Evolutionary conservation across 1,140 invertebrate species (phyloP), one percentile per base, ranked within the genome.

Genomic region (Megalonaias nervosa): DNA sequence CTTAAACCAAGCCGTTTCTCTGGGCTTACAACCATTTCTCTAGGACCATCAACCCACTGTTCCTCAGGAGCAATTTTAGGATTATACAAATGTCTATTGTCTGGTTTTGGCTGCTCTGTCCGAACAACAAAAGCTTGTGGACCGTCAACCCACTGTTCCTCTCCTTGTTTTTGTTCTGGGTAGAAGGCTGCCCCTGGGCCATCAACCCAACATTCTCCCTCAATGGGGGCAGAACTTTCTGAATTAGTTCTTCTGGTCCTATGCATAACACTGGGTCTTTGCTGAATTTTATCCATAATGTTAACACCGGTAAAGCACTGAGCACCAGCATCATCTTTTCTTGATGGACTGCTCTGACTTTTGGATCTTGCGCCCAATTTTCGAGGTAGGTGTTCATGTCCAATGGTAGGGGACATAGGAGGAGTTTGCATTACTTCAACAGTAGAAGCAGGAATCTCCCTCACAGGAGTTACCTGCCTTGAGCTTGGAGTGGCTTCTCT

Each of bases 201-300:
- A 91, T 99, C 97, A 71, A 99, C 96, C 97, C 97, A 99, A 86
- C 97, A 95, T 87, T 98, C 97, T 83, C 97, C 96, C 58, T 79
- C 80, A 64, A 55, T 66, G 61, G 75, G 66, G 15, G 70, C 68
- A 17, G 69, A 61, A 69, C 64, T 74, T 48, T 48, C 38, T 48
- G 38, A 48, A 48, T 48, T 11, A 48, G 72, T 71, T 14, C 76
- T 21, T 72, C 79, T 81, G 31, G 75, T 38, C 66, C 73, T 71
- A 48, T 48, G 38, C 38, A 48, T 11, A 55, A 68, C 13, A 67
- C 68, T 38, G 60, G 57, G 60, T 31, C 71, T 60, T 23, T 61
- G 62, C 71, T 57, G 62, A 15, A 58, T 62, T 70, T 78, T 78
- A 64, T 81, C 80, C n/a, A 81, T 68, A 75, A 78, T 72, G 23